Conservation (phyloP, 2,113 vertebrate species). For the Plecotus auritus region DNA sequence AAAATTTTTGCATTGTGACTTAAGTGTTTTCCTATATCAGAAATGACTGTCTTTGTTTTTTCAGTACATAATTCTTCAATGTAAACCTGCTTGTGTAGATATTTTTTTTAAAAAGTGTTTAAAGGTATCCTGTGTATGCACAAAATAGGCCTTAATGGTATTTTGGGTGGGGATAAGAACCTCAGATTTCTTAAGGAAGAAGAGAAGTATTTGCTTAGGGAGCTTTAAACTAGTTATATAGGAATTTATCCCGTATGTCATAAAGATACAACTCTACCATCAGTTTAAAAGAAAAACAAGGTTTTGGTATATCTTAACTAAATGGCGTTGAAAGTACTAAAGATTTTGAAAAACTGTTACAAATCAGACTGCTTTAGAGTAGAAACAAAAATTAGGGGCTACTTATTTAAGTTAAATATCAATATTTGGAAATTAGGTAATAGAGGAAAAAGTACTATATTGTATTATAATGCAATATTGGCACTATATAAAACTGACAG, state of each 20-base stretch:
- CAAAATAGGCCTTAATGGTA: not conserved
- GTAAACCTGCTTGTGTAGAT: constrained; percentile 10
- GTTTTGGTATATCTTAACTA: not conserved
- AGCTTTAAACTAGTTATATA: not conserved
- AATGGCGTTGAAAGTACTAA: not conserved
- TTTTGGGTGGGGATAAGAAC: not conserved
- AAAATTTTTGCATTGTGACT: not conserved
- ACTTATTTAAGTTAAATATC: not conserved
- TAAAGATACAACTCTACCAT: not conserved
- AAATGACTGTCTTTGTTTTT: not conserved
- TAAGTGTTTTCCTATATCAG: not conserved
- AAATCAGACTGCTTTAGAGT: not conserved
- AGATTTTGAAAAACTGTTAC: not conserved
- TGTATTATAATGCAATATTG: constrained; percentile 17
- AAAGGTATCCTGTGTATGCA: not conserved
- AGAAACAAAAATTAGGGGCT: not conserved
- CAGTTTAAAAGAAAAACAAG: constrained; percentile 19
- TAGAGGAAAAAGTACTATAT: not conserved
- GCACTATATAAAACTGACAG: not conserved
- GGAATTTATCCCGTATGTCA: not conserved
- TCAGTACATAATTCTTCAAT: not conserved
- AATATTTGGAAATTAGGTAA: not conserved
- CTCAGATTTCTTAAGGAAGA: not conserved
- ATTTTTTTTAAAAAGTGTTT: not conserved
- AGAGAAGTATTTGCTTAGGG: not conserved